phyloP scores from a whole-genome alignment of 2,113 vertebrate species.

The Pterocles burchelli region DNA sequence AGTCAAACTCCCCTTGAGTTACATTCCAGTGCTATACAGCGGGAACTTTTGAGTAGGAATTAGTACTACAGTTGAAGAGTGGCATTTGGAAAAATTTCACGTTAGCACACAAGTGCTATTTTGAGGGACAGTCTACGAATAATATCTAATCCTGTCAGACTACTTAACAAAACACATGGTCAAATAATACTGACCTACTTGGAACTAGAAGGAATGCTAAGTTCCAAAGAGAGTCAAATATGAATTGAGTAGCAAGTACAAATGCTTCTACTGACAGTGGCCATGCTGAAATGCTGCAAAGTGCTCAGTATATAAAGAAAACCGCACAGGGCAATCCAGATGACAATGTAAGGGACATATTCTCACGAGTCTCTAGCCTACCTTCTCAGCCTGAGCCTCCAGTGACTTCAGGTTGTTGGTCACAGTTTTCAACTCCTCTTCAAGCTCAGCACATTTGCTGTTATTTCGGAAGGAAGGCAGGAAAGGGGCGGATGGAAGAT shows the following conservation, averaged over 20 bases:
- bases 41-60: not conserved
- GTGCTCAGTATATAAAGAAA: not conserved
- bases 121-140: not conserved
- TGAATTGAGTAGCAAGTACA: not conserved
- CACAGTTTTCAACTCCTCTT: constrained; percentile 99
- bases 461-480: constrained; percentile 82
- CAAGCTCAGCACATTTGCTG: constrained; percentile 99
- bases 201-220: not conserved
- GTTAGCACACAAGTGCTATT: not conserved
- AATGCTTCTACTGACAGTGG: not conserved
- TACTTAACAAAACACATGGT: not conserved
- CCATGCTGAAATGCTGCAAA: not conserved
- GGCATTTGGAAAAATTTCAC: not conserved
- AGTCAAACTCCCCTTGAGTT: not conserved
- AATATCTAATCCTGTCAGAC: not conserved
- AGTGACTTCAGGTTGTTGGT: constrained; percentile 99
- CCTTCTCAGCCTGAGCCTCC: constrained; percentile 99
- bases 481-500: constrained; percentile 69
- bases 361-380: constrained; percentile 77
- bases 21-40: not conserved
- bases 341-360: not conserved
- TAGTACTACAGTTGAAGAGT: not conserved
- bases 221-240: not conserved
- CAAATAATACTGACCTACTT: not conserved
- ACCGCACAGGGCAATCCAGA: not conserved